Evolutionary conservation across 2,797 vertebrate genomes (phyloP).

Genomic region (Tokudaia muenninki): DNA sequence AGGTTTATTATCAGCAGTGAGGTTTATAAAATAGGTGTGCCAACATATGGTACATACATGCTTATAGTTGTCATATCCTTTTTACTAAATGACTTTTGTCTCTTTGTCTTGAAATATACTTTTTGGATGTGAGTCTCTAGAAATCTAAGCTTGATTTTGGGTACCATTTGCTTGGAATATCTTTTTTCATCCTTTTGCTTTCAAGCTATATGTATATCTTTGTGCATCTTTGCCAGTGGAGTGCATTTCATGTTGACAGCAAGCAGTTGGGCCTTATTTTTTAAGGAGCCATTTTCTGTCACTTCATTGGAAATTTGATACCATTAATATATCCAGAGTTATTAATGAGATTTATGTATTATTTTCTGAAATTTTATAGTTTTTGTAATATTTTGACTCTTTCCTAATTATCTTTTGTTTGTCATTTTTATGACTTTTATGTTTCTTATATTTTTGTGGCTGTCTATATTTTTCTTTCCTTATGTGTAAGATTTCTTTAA

Average conservation of each 20-base stretch:
- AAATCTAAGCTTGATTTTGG: background rate
- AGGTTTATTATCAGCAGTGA: background rate
- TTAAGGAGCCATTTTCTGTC: background rate
- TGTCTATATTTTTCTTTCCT: background rate
- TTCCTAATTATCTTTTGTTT: background rate
- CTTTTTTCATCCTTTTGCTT: background rate
- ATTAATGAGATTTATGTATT: background rate
- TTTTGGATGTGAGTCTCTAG: background rate
- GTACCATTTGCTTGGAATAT: background rate
- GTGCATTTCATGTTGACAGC: background rate
- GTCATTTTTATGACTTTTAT: background rate
- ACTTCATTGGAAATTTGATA: background rate
- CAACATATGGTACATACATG: background rate
- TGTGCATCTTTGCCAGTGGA: background rate
- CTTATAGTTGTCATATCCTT: background rate
- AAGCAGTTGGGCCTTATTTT: background rate
- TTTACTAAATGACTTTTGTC: background rate
- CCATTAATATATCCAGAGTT: background rate
- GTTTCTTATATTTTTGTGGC: background rate
- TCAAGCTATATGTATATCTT: background rate
- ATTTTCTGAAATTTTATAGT: background rate
- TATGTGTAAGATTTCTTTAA: background rate
- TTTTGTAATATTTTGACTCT: background rate
- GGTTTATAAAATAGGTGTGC: background rate
- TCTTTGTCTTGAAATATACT: background rate